Evolutionary conservation across 2,888 invertebrate genomes (phyloP).

Genomic region (Stictocephala bisonia): DNA sequence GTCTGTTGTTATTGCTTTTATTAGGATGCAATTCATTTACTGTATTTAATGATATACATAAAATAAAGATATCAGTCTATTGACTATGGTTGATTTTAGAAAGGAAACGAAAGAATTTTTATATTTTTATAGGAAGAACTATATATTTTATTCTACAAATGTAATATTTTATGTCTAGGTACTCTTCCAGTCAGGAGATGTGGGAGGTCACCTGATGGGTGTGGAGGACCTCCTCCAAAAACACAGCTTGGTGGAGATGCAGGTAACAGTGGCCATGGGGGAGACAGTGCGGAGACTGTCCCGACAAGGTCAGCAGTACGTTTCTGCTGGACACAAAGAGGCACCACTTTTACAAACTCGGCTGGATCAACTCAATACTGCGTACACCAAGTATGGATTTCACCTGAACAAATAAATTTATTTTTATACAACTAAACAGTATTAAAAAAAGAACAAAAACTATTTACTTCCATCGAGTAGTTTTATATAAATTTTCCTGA

Average conservation of each 20-base stretch:
- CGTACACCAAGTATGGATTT: conserved; percentile 75
- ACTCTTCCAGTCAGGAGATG: conserved; percentile 82
- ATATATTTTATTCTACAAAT: conserved; percentile 5
- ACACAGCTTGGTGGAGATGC: conserved; percentile 91
- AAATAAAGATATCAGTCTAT: too few species aligned
- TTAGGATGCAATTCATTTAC: too few species aligned
- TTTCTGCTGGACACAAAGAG: conserved; percentile 70
- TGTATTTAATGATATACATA: too few species aligned
- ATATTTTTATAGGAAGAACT: too few species aligned
- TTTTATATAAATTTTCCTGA: too few species aligned
- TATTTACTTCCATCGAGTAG: too few species aligned
- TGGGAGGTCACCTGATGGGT: conserved; percentile 92
- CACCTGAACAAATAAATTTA: too few species aligned
- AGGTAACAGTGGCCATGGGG: conserved; percentile 84
- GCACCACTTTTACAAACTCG: conserved; percentile 75
- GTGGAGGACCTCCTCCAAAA: conserved; percentile 96
- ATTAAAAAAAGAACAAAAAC: too few species aligned
- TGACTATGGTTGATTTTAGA: too few species aligned
- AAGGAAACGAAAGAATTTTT: too few species aligned
- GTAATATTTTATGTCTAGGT: conserved; percentile 65
- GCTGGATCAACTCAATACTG: conserved; percentile 79
- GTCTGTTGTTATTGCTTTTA: too few species aligned
- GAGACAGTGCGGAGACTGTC: conserved; percentile 85
- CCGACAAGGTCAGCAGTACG: conserved; percentile 72
- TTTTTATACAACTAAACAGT: too few species aligned